Conservation (phyloP, 30 jellyfish, hydroid and myxozoan genomes). For the Hydra vulgaris region DNA sequence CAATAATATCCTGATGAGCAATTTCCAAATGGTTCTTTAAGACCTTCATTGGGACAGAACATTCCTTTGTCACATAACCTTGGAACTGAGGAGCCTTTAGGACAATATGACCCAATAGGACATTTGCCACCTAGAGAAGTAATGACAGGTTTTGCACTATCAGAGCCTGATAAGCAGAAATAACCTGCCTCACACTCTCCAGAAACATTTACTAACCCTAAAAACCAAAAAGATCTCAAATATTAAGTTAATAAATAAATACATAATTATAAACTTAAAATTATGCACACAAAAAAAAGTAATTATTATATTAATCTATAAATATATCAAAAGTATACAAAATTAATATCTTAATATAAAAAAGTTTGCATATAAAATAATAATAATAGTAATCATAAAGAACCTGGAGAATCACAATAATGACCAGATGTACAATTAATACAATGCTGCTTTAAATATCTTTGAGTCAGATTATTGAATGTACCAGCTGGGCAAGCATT, state of each 20-base stretch:
- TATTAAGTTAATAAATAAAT: neutral
- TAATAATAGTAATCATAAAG: too few species aligned
- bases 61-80: constrained; percentile 65
- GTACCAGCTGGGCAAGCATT: constrained; percentile 87
- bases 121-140: constrained; percentile 80
- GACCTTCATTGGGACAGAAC: constrained; percentile 67
- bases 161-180: constrained; percentile 66
- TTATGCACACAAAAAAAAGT: neutral
- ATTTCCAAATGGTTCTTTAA: constrained; percentile 48
- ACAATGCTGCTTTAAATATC: constrained; percentile 50
- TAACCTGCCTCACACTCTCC: constrained; percentile 85
- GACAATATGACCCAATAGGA: constrained; percentile 85
- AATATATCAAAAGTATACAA: too few species aligned
- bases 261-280: too few species aligned
- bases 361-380: too few species aligned
- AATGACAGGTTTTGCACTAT: constrained; percentile 56
- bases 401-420: constrained; percentile 36
- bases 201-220: constrained; percentile 59
- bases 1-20: constrained; percentile 88
- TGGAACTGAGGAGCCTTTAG: constrained; percentile 69
- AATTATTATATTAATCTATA: too few species aligned
- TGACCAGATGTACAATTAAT: constrained; percentile 73
- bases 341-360: too few species aligned
- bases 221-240: neutral
- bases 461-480: constrained; percentile 51